Evolutionary conservation across 2,797 vertebrate genomes (phyloP).

Genomic region (Antennarius maculatus): DNA sequence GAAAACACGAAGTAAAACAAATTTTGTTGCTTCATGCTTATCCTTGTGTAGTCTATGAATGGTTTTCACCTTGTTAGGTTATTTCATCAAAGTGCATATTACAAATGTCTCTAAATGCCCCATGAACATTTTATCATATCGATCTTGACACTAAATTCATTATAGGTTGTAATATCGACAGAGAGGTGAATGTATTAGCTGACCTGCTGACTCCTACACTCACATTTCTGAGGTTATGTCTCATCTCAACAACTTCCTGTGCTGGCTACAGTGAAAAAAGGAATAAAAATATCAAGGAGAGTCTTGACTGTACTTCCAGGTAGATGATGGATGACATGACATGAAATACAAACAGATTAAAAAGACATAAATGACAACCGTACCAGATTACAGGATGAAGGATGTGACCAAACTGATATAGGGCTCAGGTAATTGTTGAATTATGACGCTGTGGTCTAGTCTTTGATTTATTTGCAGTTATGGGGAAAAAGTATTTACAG

Average conservation of each 20-base stretch:
- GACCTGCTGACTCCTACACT: neutral
- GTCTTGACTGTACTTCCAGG: too few species aligned
- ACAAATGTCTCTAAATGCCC: neutral
- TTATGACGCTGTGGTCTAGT: too few species aligned
- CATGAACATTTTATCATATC: neutral
- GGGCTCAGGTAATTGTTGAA: too few species aligned
- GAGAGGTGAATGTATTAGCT: neutral
- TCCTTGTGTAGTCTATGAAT: neutral
- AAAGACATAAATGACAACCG: too few species aligned
- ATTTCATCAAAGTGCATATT: neutral
- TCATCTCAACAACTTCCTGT: neutral
- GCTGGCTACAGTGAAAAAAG: neutral
- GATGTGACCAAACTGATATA: neutral
- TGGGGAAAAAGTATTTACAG: too few species aligned
- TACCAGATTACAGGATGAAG: neutral
- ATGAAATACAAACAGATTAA: too few species aligned
- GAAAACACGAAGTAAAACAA: conserved; percentile 20
- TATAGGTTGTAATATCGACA: neutral
- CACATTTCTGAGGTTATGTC: neutral
- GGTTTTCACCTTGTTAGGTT: neutral
- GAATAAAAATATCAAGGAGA: too few species aligned
- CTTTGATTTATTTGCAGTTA: too few species aligned
- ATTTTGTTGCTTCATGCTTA: neutral
- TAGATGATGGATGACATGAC: too few species aligned
- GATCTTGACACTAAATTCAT: neutral